Base-by-base conservation (phyloP, 2,797 vertebrate genomes). In the Chelmon rostratus region DNA sequence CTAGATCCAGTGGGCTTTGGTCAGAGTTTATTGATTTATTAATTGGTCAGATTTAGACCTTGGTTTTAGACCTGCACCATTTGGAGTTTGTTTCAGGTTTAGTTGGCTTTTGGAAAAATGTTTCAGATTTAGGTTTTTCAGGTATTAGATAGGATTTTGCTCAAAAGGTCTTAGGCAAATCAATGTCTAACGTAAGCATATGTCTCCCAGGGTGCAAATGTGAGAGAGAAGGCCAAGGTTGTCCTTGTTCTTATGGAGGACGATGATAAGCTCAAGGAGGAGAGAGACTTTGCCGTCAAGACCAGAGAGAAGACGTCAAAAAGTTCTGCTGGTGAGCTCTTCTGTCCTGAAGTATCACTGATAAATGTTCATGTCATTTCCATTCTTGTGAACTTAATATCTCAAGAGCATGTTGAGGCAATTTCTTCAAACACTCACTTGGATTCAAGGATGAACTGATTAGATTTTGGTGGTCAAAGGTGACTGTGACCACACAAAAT, bases 241-340 rank as follows among this genome's bases (percentile, higher is more conserved):
- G 93, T 99, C 44, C 95, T 99, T 38, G 89, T 96, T 40, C 96
- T 99, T 1, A 94, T 96, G 89, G 97, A 97, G 84, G 98, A 99
- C 0, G 98, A 99, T 1, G 97, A 98, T 2, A 97, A 98, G 77
- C 95, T 99, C 64, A 98, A 98, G 92, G 95, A 96, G 1, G 98
- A 99, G 93, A 93, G 98, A 90, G 96, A 96, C 52, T 98, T 97
- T 92, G 97, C 98, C 1, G 89, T 99, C 71, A 99, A 98, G 91
- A 99, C 98, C 89, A 98, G 99, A 96, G 98, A 99, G 90, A 97
- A 99, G 73, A 97, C 98, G 66, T 96, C 97, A 65, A 97, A 99
- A 95, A 88, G 96, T 68, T 90, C 97, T 78, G 97, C 95, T 0
- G 97, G 97, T 96, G 95, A 96, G 89, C 0, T 12, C 10, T 8